Evolutionary conservation across 2,888 invertebrate genomes (phyloP).

Genomic region (Cephus pulcher): DNA sequence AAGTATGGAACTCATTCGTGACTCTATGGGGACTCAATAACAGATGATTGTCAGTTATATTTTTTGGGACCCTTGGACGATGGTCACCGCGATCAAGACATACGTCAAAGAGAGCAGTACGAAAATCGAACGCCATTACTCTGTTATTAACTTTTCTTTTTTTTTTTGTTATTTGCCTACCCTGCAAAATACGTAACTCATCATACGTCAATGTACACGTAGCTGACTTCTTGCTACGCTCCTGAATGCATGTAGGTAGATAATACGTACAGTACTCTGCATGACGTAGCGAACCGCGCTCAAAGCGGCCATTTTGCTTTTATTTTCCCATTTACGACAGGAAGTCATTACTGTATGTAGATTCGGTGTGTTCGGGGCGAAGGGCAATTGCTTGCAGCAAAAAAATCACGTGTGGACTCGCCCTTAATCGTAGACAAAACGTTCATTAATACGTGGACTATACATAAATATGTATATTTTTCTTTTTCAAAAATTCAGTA

Average conservation of each 20-base stretch:
- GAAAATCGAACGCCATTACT: not conserved
- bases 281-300: constrained; percentile 31
- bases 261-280: constrained; percentile 34
- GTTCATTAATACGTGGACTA: not conserved
- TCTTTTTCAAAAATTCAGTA: not conserved
- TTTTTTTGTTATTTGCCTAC: not conserved
- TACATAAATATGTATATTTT: too few relatives aligned
- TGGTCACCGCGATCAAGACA: not conserved
- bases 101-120: not conserved
- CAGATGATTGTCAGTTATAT: too few relatives aligned
- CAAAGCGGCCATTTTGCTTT: constrained; percentile 37
- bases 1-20: not conserved
- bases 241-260: constrained; percentile 5
- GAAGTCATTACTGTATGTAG: constrained; percentile 61
- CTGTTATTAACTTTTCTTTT: not conserved
- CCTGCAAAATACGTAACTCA: constrained; percentile 30
- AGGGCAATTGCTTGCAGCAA: constrained; percentile 28
- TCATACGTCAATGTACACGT: constrained; percentile 35
- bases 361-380: constrained; percentile 41
- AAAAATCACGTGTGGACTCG: constrained; percentile 24
- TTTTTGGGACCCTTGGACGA: not conserved
- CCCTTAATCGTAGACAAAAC: not conserved
- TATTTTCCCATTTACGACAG: constrained; percentile 51
- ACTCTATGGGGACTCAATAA: too few relatives aligned
- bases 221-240: constrained; percentile 2